These are phyloP conservation scores for Diorhabda sublineata DNA, from an alignment of 1,140 invertebrate genomes.

Conservation along the genomic window DNA sequence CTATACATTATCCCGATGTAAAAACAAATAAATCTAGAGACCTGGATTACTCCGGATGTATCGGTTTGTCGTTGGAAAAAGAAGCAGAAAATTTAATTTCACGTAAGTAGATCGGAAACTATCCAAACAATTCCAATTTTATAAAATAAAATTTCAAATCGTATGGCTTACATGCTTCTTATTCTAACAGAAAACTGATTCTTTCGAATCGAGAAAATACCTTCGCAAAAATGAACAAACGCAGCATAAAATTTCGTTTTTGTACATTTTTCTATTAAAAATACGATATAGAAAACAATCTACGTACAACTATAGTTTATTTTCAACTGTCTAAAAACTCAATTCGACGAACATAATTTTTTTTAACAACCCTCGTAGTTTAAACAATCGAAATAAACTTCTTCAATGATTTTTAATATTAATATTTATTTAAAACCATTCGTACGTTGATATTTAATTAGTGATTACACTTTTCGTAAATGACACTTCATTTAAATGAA, in stretches of 20 bases:
- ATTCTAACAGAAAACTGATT: not conserved
- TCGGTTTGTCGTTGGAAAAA: not conserved
- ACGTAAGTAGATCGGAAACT: conserved; percentile 2
- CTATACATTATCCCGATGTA: not conserved
- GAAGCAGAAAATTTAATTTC: conserved; percentile 2
- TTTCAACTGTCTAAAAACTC: no score
- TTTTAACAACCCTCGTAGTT: no score
- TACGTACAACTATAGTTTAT: no score
- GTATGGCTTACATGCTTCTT: not conserved
- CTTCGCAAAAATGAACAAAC: not conserved
- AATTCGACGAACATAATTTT: no score
- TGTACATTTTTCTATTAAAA: no score
- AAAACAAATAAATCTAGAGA: not conserved
- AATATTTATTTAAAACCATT: no score
- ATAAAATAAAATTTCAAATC: conserved; percentile 1
- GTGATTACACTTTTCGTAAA: no score
- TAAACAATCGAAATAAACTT: no score
- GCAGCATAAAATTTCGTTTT: conserved; percentile 1
- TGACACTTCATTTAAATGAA: no score
- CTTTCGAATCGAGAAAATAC: conserved; percentile 1
- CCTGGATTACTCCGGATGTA: not conserved
- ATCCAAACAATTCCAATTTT: conserved; percentile 1
- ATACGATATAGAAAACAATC: no score
- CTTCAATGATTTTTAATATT: no score
- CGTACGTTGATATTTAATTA: no score